These are phyloP conservation scores for Rafetus swinhoei DNA, from an alignment of 2,113 vertebrate species.

Conservation along the genomic window DNA sequence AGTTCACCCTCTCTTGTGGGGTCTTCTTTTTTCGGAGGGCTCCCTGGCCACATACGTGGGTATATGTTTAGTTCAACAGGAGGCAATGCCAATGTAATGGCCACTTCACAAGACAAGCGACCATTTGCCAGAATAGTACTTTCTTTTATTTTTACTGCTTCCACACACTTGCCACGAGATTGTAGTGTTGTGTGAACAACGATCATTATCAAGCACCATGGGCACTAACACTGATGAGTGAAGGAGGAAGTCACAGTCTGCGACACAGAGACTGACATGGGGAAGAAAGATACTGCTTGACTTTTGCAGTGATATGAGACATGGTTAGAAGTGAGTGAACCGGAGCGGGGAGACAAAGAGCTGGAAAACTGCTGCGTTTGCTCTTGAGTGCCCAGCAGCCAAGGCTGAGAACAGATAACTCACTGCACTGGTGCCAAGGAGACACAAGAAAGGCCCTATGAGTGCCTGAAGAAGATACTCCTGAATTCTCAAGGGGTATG, in stretches of 20 bases:
- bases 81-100: not conserved
- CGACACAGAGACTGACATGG: not conserved
- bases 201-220: not conserved
- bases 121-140: not conserved
- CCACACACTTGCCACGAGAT: not conserved
- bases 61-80: not conserved
- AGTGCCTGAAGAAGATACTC: not conserved
- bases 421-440: not conserved
- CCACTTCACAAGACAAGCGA: not conserved
- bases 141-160: not conserved
- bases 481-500: not conserved
- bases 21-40: not conserved
- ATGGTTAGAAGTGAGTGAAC: not conserved
- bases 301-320: not conserved
- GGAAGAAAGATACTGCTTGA: not conserved
- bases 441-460: not conserved
- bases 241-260: not conserved
- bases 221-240: not conserved
- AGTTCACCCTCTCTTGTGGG: no score
- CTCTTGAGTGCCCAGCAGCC: not conserved
- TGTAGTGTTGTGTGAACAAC: not conserved
- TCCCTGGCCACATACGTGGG: not conserved
- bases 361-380: not conserved
- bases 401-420: not conserved
- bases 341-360: not conserved